Evolutionary conservation across 2,113 vertebrate species (phyloP).

Genomic region (Triplophysa siluroides): DNA sequence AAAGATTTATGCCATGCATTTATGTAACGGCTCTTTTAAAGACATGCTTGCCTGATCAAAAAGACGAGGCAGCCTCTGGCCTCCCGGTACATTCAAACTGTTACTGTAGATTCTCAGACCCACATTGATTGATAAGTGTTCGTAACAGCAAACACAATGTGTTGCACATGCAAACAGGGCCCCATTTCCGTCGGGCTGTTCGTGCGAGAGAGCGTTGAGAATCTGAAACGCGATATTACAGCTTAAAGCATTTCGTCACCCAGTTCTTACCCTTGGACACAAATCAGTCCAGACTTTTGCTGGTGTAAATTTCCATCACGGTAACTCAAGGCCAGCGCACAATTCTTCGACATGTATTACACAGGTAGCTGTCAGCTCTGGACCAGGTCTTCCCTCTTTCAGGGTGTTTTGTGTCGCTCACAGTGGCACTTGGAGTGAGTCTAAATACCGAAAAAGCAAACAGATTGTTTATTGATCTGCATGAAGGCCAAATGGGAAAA

Average conservation of each 20-base stretch:
- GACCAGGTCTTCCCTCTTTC: slow-evolving; percentile 37
- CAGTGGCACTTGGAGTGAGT: slow-evolving; percentile 49
- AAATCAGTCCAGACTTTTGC: slow-evolving; percentile 41
- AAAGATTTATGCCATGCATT: slow-evolving; percentile 14
- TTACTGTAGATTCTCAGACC: slow-evolving; percentile 34
- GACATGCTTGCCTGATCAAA: slow-evolving; percentile 38
- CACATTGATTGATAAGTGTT: slow-evolving; percentile 53
- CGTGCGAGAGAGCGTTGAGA: slow-evolving; percentile 35
- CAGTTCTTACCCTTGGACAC: slow-evolving; percentile 29
- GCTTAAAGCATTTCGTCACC: slow-evolving; percentile 36
- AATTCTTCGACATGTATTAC: slow-evolving; percentile 49
- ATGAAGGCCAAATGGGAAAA: slow-evolving; percentile 48
- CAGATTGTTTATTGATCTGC: slow-evolving; percentile 63
- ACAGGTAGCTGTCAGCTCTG: slow-evolving; percentile 47
- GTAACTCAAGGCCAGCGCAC: slow-evolving; percentile 44
- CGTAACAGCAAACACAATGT: slow-evolving; percentile 46
- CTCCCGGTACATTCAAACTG: slow-evolving; percentile 42
- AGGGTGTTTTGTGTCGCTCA: slow-evolving; percentile 43
- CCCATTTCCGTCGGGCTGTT: slow-evolving; percentile 37
- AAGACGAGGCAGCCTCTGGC: slow-evolving; percentile 14
- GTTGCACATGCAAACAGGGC: slow-evolving; percentile 42
- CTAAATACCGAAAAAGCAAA: slow-evolving; percentile 63
- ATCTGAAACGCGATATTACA: slow-evolving; percentile 49
- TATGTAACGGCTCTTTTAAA: slow-evolving; percentile 36
- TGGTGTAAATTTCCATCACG: slow-evolving; percentile 44